A percentile compares a stretch with the other conserved stretches of the same genome.
phyloP scores from a whole-genome alignment of 2,797 vertebrate species.

The Peromyscus melanophrys region DNA sequence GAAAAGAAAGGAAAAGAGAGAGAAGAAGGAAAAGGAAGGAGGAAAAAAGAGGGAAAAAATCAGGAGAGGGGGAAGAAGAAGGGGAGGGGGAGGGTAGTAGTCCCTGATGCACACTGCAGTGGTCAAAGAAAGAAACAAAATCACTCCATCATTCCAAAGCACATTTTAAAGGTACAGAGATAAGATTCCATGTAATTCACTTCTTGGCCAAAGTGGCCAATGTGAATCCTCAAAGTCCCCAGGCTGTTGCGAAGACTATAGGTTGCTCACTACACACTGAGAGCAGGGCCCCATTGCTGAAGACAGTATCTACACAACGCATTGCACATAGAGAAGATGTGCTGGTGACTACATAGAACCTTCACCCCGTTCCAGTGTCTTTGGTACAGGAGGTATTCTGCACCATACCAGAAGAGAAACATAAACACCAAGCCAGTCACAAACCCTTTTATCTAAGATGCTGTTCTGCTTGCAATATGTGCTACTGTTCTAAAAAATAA shows the following conservation, averaged over 20 bases:
- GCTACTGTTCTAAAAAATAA: no score
- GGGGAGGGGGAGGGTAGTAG: not conserved
- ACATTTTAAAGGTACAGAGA: not conserved
- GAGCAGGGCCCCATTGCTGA: not conserved
- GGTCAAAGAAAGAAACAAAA: not conserved
- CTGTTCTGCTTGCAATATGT: no score
- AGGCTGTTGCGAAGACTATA: not conserved
- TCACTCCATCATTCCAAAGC: not conserved
- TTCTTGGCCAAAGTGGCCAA: not conserved
- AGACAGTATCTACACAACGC: not conserved
- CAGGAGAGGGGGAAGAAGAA: not conserved
- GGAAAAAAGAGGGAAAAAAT: not conserved
- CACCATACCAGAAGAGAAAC: not conserved
- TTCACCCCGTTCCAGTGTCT: not conserved
- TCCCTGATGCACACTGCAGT: not conserved
- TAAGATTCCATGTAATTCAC: not conserved
- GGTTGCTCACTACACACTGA: not conserved
- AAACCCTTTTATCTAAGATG: no score
- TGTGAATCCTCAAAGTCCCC: not conserved
- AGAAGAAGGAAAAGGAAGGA: no score
- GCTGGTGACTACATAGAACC: accelerated
- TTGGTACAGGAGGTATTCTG: not conserved
- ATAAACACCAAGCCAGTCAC: no score
- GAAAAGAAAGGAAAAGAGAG: not conserved
- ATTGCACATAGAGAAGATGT: not conserved